Evolutionary conservation across 2,797 vertebrate species (phyloP), one percentile per base, ranked within the genome.

Genomic region (Siniperca scherzeri): DNA sequence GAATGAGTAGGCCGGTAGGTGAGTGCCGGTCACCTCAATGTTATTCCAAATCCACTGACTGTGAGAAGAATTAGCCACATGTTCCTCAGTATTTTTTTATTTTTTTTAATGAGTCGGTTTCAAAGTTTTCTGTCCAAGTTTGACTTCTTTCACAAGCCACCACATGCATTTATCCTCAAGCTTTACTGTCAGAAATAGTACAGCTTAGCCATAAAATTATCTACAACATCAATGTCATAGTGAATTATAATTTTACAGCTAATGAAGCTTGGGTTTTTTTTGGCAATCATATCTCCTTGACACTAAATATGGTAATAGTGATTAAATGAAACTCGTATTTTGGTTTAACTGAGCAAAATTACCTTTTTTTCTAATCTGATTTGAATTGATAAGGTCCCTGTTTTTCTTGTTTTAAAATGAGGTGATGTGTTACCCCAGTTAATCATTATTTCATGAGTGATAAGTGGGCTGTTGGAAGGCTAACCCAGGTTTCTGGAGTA

Each of bases 1-100:
- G 67, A 74, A 78, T 78, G 89, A 86, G 91, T 80, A 21, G 69
- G 30, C 75, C 38, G 48, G 84, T 56, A 74, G 61, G 48, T 36
- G 53, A 67, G 66, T 17, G 11, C 21, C 4, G 25, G 77, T 79
- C 80, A 80, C 46, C 53, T 74, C 68, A 4, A 0, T 74, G 70
- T 77, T 80, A 33, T 62, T 74, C 67, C 46, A 78, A 61, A 73
- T 36, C 22, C 52, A 72, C 2, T 38, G 66, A 76, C 59, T 57
- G 72, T 40, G 55, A 78, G 81, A 78, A 55, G 52, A 74, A 73
- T 68, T 17, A 66, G 44, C 27, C 42, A 33, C 40, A 56, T 46
- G 19, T 16, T 5, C 11, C 17, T 50, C 22, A 40, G 30, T 8
- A 6, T 57, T 48, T 57, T 48, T 57, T 56, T 21, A 2, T 50